Evolutionary conservation across 2,113 vertebrate genomes (phyloP).

Genomic region (Bolborhynchus lineola): DNA sequence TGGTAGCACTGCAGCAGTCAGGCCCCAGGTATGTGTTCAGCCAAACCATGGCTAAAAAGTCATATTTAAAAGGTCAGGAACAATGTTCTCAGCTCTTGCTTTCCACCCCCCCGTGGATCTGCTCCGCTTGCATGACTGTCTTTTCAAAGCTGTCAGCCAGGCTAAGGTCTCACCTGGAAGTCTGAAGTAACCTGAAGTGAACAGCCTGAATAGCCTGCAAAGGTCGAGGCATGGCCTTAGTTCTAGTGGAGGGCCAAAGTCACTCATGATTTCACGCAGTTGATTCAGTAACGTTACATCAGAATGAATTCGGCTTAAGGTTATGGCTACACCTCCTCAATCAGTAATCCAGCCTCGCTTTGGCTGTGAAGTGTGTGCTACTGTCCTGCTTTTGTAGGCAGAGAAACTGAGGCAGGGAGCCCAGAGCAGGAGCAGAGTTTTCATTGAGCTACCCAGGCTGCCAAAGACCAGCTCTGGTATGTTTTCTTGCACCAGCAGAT

Average conservation of each 20-base stretch:
- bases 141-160: slow-evolving; percentile 53
- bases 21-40: not conserved
- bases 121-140: slow-evolving; percentile 16
- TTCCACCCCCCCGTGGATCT: not conserved
- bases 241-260: not conserved
- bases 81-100: slow-evolving; percentile 31
- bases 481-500: not conserved
- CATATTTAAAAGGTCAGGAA: slow-evolving; percentile 61
- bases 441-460: not conserved
- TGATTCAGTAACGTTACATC: not conserved
- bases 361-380: not conserved
- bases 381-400: not conserved
- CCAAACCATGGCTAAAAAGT: slow-evolving; percentile 11
- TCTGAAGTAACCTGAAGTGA: not conserved
- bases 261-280: not conserved
- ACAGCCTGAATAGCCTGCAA: slow-evolving; percentile 4
- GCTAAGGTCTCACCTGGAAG: slow-evolving; percentile 20
- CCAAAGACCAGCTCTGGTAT: not conserved
- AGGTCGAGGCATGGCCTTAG: not conserved
- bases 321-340: not conserved
- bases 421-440: rapidly evolving
- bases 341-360: not conserved
- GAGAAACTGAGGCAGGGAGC: not conserved
- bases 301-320: not conserved
- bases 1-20: not conserved